phyloP scores from a whole-genome alignment of 2,888 invertebrate species.

The Trissonchulus latispiculum region DNA sequence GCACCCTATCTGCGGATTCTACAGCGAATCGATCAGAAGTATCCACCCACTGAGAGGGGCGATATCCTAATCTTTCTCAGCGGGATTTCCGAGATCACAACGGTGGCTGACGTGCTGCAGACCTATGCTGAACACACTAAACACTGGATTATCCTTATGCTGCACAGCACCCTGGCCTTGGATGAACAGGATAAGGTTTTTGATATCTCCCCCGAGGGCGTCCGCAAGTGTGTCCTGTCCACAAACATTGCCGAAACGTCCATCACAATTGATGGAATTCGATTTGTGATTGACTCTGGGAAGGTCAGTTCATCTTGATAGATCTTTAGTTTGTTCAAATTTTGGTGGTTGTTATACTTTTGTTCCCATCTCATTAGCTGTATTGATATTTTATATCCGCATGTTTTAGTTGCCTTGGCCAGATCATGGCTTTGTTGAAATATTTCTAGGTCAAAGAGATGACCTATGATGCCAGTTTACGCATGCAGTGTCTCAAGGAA shows the following conservation, averaged over 20 bases:
- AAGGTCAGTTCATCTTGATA: slow-evolving; percentile 57
- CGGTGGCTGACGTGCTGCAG: slow-evolving; percentile 38
- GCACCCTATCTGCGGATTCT: slow-evolving; percentile 83
- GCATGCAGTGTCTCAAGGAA: slow-evolving; percentile 70
- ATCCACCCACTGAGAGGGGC: slow-evolving; percentile 71
- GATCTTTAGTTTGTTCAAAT: slow-evolving; percentile 21
- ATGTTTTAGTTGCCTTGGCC: no score
- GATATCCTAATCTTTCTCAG: slow-evolving; percentile 90
- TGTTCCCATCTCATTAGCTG: background rate
- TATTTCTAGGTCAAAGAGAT: slow-evolving; percentile 63
- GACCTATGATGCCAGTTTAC: slow-evolving; percentile 79
- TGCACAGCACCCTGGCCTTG: slow-evolving; percentile 83
- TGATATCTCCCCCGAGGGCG: slow-evolving; percentile 83
- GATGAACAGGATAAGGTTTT: slow-evolving; percentile 93
- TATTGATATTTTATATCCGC: background rate
- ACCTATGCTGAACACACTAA: slow-evolving; percentile 54
- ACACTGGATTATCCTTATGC: slow-evolving; percentile 80
- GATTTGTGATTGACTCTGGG: slow-evolving; percentile 93
- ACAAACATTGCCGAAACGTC: slow-evolving; percentile 99
- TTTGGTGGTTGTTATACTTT: background rate
- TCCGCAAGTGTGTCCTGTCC: slow-evolving; percentile 88
- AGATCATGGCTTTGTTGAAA: background rate
- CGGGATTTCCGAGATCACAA: slow-evolving; percentile 49
- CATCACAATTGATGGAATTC: slow-evolving; percentile 91
- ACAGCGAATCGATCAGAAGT: slow-evolving; percentile 79